These are phyloP conservation scores for Phragmatobia fuliginosa DNA, from an alignment of 2,888 invertebrate species.

Conservation along the genomic window DNA sequence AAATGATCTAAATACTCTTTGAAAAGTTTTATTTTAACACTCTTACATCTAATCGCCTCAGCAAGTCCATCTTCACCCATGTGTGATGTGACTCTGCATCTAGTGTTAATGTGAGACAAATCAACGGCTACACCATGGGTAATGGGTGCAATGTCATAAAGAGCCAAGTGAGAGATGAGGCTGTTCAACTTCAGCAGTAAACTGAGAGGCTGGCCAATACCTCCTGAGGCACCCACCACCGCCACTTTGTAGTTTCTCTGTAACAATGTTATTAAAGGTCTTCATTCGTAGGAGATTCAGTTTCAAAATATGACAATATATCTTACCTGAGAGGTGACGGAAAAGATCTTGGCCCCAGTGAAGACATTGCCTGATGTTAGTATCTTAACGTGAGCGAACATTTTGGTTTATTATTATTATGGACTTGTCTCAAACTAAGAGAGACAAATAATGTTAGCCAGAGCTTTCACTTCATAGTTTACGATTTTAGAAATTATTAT, in stretches of 20 bases:
- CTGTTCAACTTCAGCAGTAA: constrained; percentile 96
- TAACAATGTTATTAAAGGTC: constrained; percentile 25
- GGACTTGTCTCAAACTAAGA: not conserved
- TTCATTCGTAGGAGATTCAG: not conserved
- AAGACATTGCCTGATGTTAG: constrained; percentile 1
- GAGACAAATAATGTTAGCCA: not conserved
- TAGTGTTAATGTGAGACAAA: constrained; percentile 97
- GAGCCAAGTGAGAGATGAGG: constrained; percentile 92
- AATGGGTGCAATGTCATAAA: constrained; percentile 95
- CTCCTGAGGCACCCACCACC: constrained; percentile 98
- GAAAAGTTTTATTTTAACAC: not conserved
- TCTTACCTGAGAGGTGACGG: constrained; percentile 86
- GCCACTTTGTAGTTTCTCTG: constrained; percentile 96
- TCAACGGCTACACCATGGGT: constrained; percentile 99
- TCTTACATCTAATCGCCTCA: constrained; percentile 87
- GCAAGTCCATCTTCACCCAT: constrained; percentile 92
- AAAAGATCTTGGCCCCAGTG: constrained; percentile 86
- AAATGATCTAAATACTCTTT: not conserved
- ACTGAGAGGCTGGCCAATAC: constrained; percentile 98
- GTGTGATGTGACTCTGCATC: constrained; percentile 91
- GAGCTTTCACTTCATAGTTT: not conserved
- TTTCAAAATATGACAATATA: not conserved
- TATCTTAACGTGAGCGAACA: constrained; percentile 4
- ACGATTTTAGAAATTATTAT: not conserved
- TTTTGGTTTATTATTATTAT: constrained; percentile 8